Base-by-base conservation (phyloP, 2,113 vertebrate genomes). In the Fukomys damarensis region DNA sequence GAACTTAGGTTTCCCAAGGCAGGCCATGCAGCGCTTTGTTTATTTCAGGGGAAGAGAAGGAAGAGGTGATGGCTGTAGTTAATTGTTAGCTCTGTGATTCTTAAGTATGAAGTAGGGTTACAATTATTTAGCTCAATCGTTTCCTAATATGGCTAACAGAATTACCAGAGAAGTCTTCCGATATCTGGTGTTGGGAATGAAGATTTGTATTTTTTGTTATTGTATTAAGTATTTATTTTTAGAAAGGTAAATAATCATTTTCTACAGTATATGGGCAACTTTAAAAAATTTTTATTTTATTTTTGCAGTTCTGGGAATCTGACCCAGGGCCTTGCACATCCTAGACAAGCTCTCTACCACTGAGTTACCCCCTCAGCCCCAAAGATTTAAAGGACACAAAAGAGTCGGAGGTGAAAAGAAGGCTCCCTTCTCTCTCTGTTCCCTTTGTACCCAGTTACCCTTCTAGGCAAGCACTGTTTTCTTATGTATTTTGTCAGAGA, bases 41-140 rank as follows among this genome's bases (percentile, higher is more conserved):
- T 96, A 83, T 94, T 93, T 94, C 80, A 86, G 28, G 77, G 30
- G 14, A 86, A 35, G 19, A 86, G 46, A 59, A 87, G 61, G 41
- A 92, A 22, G 52, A 95, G 68, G 54, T 89, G 24, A 49, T 65
- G n/a, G 9, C 81, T 65, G 35, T 65, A 72, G 61, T 81, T 94
- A 95, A 89, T 96, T 83, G 79, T 46, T 94, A 87, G 91, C 56
- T 83, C 17, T 94, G 61, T 83, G 77, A 77, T 89, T 95, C 86
- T 96, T 86, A 95, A 59, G 97, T 96, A 90, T 88, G 88, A 94
- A 96, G 84, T 10, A 58, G 38, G 52, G 59, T 93, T 89, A 97
- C 80, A 82, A 65, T 93, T 61, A 52, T 86, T 89, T 54, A 84
- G 26, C 35, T 91, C 20, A 54, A 0, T 89, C 70, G 58, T 95